Evolutionary conservation across 2,113 vertebrate genomes (phyloP), one percentile per base, ranked within the genome.

Genomic region (Galbula dea): DNA sequence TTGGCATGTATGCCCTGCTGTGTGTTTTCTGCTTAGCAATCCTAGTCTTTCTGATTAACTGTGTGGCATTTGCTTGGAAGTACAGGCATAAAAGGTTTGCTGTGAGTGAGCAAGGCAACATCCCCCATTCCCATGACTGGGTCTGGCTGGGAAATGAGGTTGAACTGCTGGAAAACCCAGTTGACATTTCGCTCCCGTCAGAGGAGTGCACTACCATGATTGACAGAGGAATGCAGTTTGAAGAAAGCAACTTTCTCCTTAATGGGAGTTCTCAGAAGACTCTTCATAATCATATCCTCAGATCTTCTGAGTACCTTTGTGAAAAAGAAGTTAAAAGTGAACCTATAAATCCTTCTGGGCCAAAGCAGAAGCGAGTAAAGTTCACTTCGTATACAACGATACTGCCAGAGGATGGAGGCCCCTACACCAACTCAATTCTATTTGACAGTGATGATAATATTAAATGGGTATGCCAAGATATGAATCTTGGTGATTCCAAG

Each of bases 381-480:
- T 99, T 99, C 96, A 99, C 99, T 10, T 99, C 99, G 48, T 99
- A 98, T 21, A 99, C 99, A 95, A 99, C 99, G 4, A 98, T 99
- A 82, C 97, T 99, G 75, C 98, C 98, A 0, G 99, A 99, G 93
- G 99, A 99, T 46, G 98, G 98, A 10, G 98, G 98, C 34, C 98
- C 98, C 0, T 99, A 99, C 93, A 98, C 98, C 98, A 99, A 99
- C 96, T 98, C 99, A 68, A 98, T 98, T 68, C 98, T 99, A 79
- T 98, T 99, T 85, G 98, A 99, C 90, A 98, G 97, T 68, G 99
- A 99, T 72, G 99, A 99, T 75, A 98, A 98, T 93, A 99, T 99
- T 97, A 99, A 99, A 97, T 99, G 99, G 99, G 99, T 99, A 74
- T 99, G 99, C 96, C 99, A 98, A 97, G 99, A 99, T 89, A 98